phyloP scores from a whole-genome alignment of 2,888 invertebrate genomes.

The Nesidiocoris tenuis region DNA sequence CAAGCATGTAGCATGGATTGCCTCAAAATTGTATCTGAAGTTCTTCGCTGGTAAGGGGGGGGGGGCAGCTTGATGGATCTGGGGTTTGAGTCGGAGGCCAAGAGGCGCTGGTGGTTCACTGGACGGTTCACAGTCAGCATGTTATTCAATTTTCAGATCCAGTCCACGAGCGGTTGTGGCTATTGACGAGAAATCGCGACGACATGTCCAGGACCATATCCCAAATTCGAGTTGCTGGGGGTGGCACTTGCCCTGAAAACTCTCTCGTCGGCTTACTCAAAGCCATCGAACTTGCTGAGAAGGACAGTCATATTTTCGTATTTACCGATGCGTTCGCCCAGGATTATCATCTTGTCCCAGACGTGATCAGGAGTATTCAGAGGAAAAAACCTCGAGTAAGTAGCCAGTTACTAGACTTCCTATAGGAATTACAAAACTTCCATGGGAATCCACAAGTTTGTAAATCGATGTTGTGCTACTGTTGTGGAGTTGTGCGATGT shows the following conservation, averaged over 20 bases:
- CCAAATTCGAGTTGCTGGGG: conserved; percentile 64
- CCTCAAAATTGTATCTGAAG: background rate
- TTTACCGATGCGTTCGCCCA: conserved; percentile 74
- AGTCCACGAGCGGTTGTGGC: conserved; percentile 1
- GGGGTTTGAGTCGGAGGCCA: background rate
- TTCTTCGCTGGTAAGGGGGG: background rate
- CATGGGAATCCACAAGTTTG: no score
- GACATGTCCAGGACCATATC: conserved; percentile 53
- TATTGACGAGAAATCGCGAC: conserved; percentile 18
- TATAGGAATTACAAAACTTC: no score
- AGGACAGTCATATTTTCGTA: conserved; percentile 70
- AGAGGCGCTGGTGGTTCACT: background rate
- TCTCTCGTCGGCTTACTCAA: conserved; percentile 65
- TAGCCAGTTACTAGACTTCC: no score
- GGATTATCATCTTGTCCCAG: conserved; percentile 58
- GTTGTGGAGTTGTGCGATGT: no score
- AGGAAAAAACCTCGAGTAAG: conserved; percentile 43
- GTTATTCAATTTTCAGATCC: no score
- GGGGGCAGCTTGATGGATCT: background rate
- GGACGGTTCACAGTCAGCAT: no score
- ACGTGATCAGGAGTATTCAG: conserved; percentile 35
- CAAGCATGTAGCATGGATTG: background rate
- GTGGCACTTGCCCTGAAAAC: conserved; percentile 75
- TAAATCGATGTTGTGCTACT: no score
- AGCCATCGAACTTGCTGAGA: conserved; percentile 65